Conservation (phyloP, 2,797 vertebrate species). For the Lateolabrax maculatus region DNA sequence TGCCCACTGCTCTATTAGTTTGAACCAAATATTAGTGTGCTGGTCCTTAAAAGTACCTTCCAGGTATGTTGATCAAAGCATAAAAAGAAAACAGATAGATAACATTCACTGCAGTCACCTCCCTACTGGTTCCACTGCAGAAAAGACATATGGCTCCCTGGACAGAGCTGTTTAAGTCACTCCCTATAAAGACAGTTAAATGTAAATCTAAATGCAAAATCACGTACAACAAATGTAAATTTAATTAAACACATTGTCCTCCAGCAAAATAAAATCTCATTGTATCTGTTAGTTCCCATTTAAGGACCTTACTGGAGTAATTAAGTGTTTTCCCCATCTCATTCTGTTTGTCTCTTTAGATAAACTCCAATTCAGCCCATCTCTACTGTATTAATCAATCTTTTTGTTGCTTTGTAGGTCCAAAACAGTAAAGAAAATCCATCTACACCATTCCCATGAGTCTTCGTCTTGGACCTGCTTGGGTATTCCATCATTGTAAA, state of each 20-base stretch:
- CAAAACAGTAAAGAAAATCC: constrained; percentile 29
- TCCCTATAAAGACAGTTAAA: neutral
- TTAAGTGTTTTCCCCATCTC: constrained; percentile 17
- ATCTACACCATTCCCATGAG: constrained; percentile 3
- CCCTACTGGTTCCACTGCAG: neutral
- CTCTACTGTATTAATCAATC: constrained; percentile 26
- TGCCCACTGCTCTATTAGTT: neutral
- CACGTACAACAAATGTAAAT: constrained; percentile 24
- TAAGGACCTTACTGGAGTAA: constrained; percentile 21
- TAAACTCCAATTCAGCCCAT: constrained; percentile 12
- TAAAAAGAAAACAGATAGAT: neutral
- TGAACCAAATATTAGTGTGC: neutral
- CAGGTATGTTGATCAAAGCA: neutral
- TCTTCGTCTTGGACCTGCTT: constrained; percentile 10
- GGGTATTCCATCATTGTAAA: constrained; percentile 26
- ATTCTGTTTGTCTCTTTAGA: constrained; percentile 31
- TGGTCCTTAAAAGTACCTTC: neutral
- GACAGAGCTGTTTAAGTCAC: neutral
- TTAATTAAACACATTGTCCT: constrained; percentile 25
- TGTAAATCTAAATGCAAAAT: constrained; percentile 37
- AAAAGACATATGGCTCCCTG: neutral
- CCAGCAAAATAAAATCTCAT: constrained; percentile 7
- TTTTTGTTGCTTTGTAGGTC: constrained; percentile 5
- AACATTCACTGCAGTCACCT: constrained; percentile 5
- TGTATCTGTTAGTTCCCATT: constrained; percentile 11